These are phyloP conservation scores for Poeciliopsis gracilis DNA, from an alignment of 2,797 vertebrate genomes.

Conservation along the genomic window DNA sequence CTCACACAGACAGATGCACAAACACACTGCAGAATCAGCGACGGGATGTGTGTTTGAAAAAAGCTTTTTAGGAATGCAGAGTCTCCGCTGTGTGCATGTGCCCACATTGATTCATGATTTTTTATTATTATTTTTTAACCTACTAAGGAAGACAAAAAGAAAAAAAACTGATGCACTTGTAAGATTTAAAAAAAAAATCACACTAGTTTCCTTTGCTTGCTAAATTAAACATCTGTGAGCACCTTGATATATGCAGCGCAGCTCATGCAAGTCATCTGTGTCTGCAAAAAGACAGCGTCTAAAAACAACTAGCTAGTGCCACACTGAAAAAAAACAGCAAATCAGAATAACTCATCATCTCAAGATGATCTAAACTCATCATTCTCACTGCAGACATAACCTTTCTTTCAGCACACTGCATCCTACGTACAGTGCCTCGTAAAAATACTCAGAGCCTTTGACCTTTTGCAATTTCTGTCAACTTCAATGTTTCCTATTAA, in stretches of 20 bases:
- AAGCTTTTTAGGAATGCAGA: slow-evolving; percentile 35
- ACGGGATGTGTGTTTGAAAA: slow-evolving; percentile 39
- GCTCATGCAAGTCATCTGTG: slow-evolving; percentile 44
- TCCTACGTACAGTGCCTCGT: background rate
- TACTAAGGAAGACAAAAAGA: slow-evolving; percentile 26
- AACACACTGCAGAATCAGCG: slow-evolving; percentile 36
- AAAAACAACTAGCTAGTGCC: slow-evolving; percentile 13
- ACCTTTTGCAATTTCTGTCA: background rate
- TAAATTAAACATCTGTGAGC: slow-evolving; percentile 26
- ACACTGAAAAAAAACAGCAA: slow-evolving; percentile 49
- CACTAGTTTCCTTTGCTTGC: slow-evolving; percentile 8
- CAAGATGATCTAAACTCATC: background rate
- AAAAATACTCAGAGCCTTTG: background rate
- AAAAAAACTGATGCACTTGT: background rate
- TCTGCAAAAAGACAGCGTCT: slow-evolving; percentile 15
- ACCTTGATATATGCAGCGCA: slow-evolving; percentile 11
- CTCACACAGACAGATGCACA: slow-evolving; percentile 26
- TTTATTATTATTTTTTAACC: slow-evolving; percentile 19
- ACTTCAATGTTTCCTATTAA: background rate
- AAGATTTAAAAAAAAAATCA: background rate
- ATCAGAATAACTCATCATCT: slow-evolving; percentile 3
- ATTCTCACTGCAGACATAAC: slow-evolving; percentile 9
- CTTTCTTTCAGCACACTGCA: background rate
- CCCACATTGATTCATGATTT: slow-evolving; percentile 49
- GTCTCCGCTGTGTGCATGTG: slow-evolving; percentile 13